phyloP scores from a whole-genome alignment of 2,113 vertebrate species.

The Macaca mulatta region DNA sequence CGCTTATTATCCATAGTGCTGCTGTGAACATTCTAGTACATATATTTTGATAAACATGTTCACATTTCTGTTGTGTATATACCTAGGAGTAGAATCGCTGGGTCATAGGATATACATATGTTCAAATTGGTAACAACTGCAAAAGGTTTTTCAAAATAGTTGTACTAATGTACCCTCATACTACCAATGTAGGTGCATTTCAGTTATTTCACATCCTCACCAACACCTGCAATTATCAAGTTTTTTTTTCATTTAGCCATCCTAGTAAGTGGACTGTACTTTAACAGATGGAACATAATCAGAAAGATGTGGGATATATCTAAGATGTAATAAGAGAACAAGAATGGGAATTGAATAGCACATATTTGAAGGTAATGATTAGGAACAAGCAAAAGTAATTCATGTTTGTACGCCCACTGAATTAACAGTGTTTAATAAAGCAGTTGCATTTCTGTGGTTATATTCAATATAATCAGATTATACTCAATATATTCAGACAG shows the following conservation, averaged over 20 bases:
- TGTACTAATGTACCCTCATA: background rate
- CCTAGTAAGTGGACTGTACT: background rate
- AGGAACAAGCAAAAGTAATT: background rate
- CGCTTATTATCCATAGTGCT: background rate
- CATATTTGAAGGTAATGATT: conserved; percentile 11
- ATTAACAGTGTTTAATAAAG: conserved; percentile 1
- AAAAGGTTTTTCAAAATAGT: background rate
- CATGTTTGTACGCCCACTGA: background rate
- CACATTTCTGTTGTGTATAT: background rate
- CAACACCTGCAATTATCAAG: background rate
- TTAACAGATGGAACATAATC: background rate
- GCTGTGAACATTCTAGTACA: background rate
- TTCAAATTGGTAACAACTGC: background rate
- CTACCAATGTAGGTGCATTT: background rate
- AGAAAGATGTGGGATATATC: background rate
- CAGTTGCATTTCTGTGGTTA: background rate
- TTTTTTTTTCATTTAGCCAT: background rate
- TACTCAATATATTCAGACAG: background rate
- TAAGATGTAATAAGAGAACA: background rate
- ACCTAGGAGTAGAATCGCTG: background rate
- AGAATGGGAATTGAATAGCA: background rate
- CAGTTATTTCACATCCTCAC: background rate
- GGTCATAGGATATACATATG: background rate
- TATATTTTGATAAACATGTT: background rate
- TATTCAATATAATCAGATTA: too few relatives aligned